A percentile compares a stretch with the other conserved stretches of the same genome.
Conservation (phyloP, 2,113 vertebrate species). For the Apodemus speciosus region DNA sequence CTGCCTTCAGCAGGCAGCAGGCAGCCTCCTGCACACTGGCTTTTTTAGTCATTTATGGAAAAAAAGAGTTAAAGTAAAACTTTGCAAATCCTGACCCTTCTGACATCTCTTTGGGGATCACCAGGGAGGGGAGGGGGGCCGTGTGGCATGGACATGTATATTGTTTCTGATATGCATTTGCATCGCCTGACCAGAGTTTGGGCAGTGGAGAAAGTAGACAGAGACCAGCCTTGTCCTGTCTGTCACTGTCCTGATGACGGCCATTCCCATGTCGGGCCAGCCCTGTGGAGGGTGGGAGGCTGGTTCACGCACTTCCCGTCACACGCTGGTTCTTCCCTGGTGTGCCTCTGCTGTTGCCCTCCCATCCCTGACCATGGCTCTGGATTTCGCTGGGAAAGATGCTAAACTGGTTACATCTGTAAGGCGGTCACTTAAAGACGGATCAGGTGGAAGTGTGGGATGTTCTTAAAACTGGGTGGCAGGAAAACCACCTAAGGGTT, state of each 20-base stretch:
- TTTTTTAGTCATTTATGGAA: slow-evolving; percentile 68
- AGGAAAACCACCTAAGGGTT: not conserved
- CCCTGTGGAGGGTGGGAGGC: not conserved
- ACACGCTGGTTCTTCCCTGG: not conserved
- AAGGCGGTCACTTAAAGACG: not conserved
- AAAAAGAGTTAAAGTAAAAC: slow-evolving; percentile 71
- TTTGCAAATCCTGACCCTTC: not conserved
- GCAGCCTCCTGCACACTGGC: not conserved
- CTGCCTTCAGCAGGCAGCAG: slow-evolving; percentile 35
- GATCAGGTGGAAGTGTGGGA: not conserved
- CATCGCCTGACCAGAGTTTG: not conserved
- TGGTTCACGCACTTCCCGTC: not conserved
- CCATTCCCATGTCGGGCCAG: not conserved
- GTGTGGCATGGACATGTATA: rapidly evolving
- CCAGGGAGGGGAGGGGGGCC: not conserved
- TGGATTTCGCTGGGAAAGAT: not conserved
- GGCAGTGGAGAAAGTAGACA: not conserved
- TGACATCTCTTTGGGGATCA: not conserved
- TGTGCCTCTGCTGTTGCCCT: not conserved
- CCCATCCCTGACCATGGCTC: not conserved
- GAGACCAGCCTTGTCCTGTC: too few species aligned
- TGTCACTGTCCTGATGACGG: not conserved
- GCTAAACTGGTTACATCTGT: too few species aligned
- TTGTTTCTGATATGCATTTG: not conserved
- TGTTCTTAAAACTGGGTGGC: not conserved